These are phyloP conservation scores for Saturnia pavonia DNA, from an alignment of 2,888 invertebrate species.

Conservation along the genomic window DNA sequence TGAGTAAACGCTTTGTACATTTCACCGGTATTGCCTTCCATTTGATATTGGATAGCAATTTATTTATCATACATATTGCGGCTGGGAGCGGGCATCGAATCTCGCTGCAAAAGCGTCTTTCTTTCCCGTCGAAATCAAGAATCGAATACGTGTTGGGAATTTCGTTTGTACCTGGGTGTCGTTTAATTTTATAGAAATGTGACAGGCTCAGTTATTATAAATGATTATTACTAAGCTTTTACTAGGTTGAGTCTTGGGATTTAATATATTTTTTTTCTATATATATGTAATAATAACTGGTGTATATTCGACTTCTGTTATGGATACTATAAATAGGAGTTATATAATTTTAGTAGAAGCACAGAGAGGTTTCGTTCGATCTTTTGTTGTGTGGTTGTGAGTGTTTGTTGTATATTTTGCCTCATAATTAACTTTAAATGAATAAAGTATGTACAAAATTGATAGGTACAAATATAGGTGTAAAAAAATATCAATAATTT, in stretches of 20 bases:
- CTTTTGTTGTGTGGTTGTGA: too few relatives aligned
- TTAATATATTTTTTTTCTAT: not conserved
- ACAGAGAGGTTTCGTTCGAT: too few relatives aligned
- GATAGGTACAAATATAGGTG: not conserved
- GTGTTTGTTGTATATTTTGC: too few relatives aligned
- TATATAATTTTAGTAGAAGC: not conserved
- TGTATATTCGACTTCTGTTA: not conserved
- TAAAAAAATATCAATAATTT: not conserved
- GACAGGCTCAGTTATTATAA: not conserved
- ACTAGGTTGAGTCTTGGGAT: constrained; percentile 3
- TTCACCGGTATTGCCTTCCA: constrained; percentile 74
- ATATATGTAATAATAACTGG: not conserved
- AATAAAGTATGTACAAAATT: not conserved
- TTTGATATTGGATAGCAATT: constrained; percentile 82
- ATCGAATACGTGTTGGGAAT: constrained; percentile 75
- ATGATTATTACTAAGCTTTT: constrained; percentile 18
- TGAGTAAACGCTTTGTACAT: constrained; percentile 75
- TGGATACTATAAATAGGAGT: not conserved
- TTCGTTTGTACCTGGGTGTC: constrained; percentile 48
- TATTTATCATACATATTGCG: constrained; percentile 82
- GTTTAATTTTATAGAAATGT: constrained; percentile 47
- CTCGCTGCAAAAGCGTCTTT: constrained; percentile 65
- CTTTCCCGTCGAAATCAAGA: constrained; percentile 72
- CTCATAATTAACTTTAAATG: too few relatives aligned
- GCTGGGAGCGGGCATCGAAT: constrained; percentile 64